These are phyloP conservation scores for Siderastrea radians DNA, from an alignment of 92 coral and sea anemone species.

Conservation along the genomic window DNA sequence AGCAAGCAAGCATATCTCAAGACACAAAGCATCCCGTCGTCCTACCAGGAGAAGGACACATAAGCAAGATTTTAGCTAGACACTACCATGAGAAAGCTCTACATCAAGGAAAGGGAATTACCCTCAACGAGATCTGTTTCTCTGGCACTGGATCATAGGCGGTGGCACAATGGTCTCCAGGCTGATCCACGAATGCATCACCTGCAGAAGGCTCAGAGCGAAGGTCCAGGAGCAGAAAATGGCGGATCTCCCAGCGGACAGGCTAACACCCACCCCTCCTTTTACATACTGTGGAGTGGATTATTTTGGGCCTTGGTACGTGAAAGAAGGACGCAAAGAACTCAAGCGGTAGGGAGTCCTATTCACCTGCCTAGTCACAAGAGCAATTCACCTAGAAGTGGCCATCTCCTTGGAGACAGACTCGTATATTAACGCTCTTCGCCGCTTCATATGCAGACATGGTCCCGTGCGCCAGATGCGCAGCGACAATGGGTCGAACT, in stretches of 20 bases:
- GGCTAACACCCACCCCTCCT: constrained; percentile 44
- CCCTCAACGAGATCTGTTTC: constrained; percentile 33
- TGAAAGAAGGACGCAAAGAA: constrained; percentile 25
- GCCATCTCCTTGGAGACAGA: constrained; percentile 52
- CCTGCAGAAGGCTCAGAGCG: constrained; percentile 43
- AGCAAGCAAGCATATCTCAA: no score
- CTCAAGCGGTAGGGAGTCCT: constrained; percentile 48
- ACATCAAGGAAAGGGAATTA: constrained; percentile 44
- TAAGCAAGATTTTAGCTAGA: constrained; percentile 9
- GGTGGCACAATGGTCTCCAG: constrained; percentile 21
- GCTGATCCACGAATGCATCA: constrained; percentile 32
- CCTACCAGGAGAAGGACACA: constrained; percentile 33
- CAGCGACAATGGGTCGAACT: constrained; percentile 44
- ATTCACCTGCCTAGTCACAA: constrained; percentile 34
- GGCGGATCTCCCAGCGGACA: constrained; percentile 52
- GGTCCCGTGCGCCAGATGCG: constrained; percentile 56
- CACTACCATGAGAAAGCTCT: constrained; percentile 35
- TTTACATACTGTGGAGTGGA: constrained; percentile 51
- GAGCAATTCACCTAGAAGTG: constrained; percentile 41
- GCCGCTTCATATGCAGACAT: constrained; percentile 40
- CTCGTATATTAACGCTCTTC: constrained; percentile 39
- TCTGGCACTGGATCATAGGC: constrained; percentile 53
- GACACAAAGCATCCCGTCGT: constrained; percentile 36
- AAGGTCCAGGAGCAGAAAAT: constrained; percentile 38
- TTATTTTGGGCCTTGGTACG: constrained; percentile 32